A percentile compares a stretch with the other conserved stretches of the same genome.
Evolutionary conservation across 2,888 invertebrate species (phyloP).

Genomic region (Eledona agricola): DNA sequence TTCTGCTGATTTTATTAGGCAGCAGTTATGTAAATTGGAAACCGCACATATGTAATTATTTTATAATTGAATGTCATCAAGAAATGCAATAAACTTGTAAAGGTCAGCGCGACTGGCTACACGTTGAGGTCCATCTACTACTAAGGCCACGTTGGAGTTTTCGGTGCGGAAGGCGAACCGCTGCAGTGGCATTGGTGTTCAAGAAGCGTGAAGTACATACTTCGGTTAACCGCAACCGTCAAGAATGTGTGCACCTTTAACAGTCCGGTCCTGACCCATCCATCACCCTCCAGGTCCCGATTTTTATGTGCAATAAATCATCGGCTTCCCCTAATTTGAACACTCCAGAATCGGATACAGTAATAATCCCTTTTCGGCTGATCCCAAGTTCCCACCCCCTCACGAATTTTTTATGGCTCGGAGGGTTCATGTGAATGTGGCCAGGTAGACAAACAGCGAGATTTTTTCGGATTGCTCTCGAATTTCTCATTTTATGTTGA

Average conservation of each 20-base stretch:
- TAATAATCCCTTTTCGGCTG: slow-evolving; percentile 1
- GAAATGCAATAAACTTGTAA: too few relatives aligned
- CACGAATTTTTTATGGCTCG: slow-evolving; percentile 7
- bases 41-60: too few relatives aligned
- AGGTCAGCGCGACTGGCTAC: too few relatives aligned
- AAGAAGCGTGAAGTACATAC: slow-evolving; percentile 52
- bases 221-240: slow-evolving; percentile 52
- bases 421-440: slow-evolving; percentile 3
- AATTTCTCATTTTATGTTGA: slow-evolving; percentile 18
- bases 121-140: too few relatives aligned
- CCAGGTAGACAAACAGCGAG: slow-evolving; percentile 5
- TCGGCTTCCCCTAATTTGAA: slow-evolving; percentile 13
- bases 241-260: slow-evolving; percentile 42
- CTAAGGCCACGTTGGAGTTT: too few relatives aligned
- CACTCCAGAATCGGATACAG: slow-evolving; percentile 11
- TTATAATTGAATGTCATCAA: too few relatives aligned
- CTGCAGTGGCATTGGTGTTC: slow-evolving; percentile 51
- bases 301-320: slow-evolving; percentile 20
- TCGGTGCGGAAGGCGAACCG: slow-evolving; percentile 20
- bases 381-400: slow-evolving; percentile 9
- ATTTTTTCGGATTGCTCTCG: slow-evolving; percentile 17
- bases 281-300: slow-evolving; percentile 8
- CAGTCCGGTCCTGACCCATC: slow-evolving; percentile 11
- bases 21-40: too few relatives aligned
- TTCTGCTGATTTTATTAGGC: too few relatives aligned